phyloP scores from a whole-genome alignment of 23 tunicate genomes.

The Aplidium turbinatum region DNA sequence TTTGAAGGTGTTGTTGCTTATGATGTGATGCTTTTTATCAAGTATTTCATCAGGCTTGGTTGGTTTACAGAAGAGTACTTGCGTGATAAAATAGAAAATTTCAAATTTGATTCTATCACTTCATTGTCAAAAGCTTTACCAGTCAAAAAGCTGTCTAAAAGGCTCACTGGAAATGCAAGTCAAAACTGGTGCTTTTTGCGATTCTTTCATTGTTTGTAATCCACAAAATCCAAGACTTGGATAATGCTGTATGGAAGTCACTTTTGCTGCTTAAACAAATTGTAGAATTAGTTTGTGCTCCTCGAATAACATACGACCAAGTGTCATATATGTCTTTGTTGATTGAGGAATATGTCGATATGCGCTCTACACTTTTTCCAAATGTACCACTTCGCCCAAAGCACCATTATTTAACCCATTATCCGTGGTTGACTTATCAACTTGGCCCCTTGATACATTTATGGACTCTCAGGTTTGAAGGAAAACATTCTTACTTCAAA shows the following conservation, averaged over 20 bases:
- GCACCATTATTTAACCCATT: slow-evolving; percentile 57
- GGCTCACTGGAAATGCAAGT: slow-evolving; percentile 45
- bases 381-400: slow-evolving; percentile 42
- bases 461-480: slow-evolving; percentile 64
- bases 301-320: neutral
- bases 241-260: slow-evolving; percentile 34
- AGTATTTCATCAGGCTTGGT: slow-evolving; percentile 1
- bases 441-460: slow-evolving; percentile 53
- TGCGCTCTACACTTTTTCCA: neutral
- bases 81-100: neutral
- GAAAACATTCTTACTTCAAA: slow-evolving; percentile 58
- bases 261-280: slow-evolving; percentile 22
- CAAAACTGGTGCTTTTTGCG: slow-evolving; percentile 62
- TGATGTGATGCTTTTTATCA: slow-evolving; percentile 37
- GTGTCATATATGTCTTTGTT: neutral
- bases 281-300: slow-evolving; percentile 33
- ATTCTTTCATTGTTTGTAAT: slow-evolving; percentile 41
- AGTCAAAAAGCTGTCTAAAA: neutral
- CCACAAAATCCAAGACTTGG: slow-evolving; percentile 3
- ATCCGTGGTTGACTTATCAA: slow-evolving; percentile 33
- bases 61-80: slow-evolving; percentile 5
- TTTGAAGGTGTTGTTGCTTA: slow-evolving; percentile 49
- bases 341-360: slow-evolving; percentile 21
- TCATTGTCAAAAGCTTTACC: neutral
- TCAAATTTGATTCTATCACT: neutral